Evolutionary conservation across 1,140 invertebrate genomes (phyloP), one percentile per base, ranked within the genome.

Genomic region (Melipona quadrifasciata): DNA sequence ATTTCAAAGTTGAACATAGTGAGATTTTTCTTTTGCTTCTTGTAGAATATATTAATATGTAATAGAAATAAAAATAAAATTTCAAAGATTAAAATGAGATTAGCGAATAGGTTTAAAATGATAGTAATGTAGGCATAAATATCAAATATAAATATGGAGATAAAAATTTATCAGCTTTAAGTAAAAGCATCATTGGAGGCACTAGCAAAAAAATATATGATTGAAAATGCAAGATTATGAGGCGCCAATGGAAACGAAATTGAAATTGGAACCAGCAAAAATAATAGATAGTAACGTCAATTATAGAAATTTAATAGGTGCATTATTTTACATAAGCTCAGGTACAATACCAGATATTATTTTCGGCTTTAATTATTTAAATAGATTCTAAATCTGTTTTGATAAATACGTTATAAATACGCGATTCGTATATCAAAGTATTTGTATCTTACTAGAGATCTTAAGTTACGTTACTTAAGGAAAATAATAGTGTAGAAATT

Each of bases 221-320:
- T 58, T 39, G 71, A 58, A 61, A 78, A 24, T 55, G 51, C 19
- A 19, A 19, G 6, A 53, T 57, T n/a, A n/a, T n/a, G n/a, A n/a
- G n/a, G n/a, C n/a, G n/a, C n/a, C n/a, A n/a, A n/a, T n/a, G n/a
- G n/a, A 8, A 19, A 57, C 51, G 53, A 70, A 82, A 58, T 58
- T 70, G 34, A 80, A 70, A 71, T 67, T 34, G 34, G 65, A 79
- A 21, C n/a, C n/a, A n/a, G n/a, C n/a, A 68, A 68, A 11, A 4
- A 10, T 75, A 12, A 76, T 77, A 8, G 55, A 19, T 0, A 57
- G 17, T 47, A 16, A 57, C n/a, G 58, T 82, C 2, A 75, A 77
- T 17, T 83, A 77, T 64, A 77, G 81, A 58, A 83, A 83, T n/a
- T 77, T 77, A 12, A 83, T 83, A 3, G 81, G 65, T 53, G 67